Percentiles rank a stretch among this genome's conserved stretches.
These are phyloP conservation scores for Agelaius tricolor DNA, from an alignment of 2,113 vertebrate species.

Conservation along the genomic window DNA sequence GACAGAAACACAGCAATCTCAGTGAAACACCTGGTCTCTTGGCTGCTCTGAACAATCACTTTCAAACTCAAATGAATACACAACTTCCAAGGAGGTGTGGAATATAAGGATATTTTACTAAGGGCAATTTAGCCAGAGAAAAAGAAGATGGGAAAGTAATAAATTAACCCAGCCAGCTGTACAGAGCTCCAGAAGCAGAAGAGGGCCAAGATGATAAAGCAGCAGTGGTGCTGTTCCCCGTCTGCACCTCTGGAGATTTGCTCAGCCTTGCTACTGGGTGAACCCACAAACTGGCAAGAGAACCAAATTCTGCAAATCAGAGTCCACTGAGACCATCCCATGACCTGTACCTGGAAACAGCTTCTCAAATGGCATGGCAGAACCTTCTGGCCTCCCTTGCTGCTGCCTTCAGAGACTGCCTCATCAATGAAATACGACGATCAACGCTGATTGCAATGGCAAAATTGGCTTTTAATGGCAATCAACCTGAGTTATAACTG, in stretches of 20 bases:
- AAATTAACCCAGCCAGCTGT: neutral
- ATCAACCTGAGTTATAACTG: neutral
- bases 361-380: neutral
- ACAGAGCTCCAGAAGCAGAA: neutral
- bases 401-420: neutral
- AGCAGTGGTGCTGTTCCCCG: rapidly evolving
- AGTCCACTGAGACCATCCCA: neutral
- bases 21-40: neutral
- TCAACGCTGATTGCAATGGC: neutral
- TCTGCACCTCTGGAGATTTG: too few relatives aligned
- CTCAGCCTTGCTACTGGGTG: neutral
- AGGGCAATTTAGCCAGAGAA: neutral
- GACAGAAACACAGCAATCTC: neutral
- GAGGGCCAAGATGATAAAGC: neutral
- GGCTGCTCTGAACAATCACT: neutral
- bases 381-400: neutral
- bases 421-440: rapidly evolving
- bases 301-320: neutral
- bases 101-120: neutral
- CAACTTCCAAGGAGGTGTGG: neutral
- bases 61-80: neutral
- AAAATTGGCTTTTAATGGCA: neutral
- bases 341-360: neutral
- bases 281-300: neutral
- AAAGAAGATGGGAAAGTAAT: neutral